Base-by-base conservation (phyloP, 1,140 invertebrate genomes). In the Drosophila bifasciata region DNA sequence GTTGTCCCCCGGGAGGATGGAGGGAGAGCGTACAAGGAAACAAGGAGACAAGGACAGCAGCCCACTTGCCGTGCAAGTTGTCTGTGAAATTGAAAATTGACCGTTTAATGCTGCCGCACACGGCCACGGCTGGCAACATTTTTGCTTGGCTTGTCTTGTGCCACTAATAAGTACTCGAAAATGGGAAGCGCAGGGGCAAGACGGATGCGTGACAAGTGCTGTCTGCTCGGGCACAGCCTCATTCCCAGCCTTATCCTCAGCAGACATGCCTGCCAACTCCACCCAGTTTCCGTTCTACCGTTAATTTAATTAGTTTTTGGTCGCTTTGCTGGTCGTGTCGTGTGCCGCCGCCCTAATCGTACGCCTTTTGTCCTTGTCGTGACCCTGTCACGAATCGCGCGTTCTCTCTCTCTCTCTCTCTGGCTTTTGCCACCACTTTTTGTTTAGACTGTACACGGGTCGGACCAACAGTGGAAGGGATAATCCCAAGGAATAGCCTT, bases 21-120 rank as follows among this genome's bases (percentile, higher is more conserved):
- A n/a, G n/a, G n/a, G n/a, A n/a, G 5, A 25, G 5, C 17, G 16
- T 3, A 36, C 4, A 13, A 36, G 32, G 32, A 11, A 32, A 32
- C 9, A 17, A 59, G 40, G 23, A 13, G n/a, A 25, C n/a, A 52
- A 48, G 25, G 21, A 13, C 43, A 44, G 21, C 45, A 58, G 13
- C 43, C 51, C 56, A 60, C 72, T 72, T 56, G 46, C 28, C 28
- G 28, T 32, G 39, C 74, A 84, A 79, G 62, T 78, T 88, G 78
- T 77, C 81, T 85, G 83, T 71, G 78, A 79, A 90, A 90, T 90
- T 90, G 89, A 90, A 90, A 90, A 90, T 90, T 90, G 80, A 90
- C 89, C 89, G 89, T 86, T 89, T 89, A 83, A 89, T 89, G 85
- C 76, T 67, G 41, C 52, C 50, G 39, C 32, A 23, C 45, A 45